A percentile compares a stretch with the other conserved stretches of the same genome.
phyloP scores from a whole-genome alignment of 2,888 invertebrate genomes.

The Drosophila tanythrix region DNA sequence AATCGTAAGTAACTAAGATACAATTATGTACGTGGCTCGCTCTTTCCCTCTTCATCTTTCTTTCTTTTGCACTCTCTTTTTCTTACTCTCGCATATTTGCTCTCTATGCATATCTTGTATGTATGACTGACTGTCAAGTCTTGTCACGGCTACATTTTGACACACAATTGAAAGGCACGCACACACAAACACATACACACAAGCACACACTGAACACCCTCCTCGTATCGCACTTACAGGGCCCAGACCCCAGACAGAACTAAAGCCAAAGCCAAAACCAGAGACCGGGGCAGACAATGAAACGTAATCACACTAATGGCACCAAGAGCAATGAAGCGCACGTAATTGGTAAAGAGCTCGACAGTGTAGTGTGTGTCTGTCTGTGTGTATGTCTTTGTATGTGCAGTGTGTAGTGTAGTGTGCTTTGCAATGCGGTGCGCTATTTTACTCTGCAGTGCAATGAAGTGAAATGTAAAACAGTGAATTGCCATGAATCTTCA shows the following conservation, averaged over 20 bases:
- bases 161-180: constrained; percentile 80
- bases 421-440: constrained; percentile 47
- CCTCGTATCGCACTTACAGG: constrained; percentile 34
- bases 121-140: constrained; percentile 70
- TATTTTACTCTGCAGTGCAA: constrained; percentile 40
- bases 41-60: constrained; percentile 15
- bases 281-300: constrained; percentile 74
- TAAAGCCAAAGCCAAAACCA: constrained; percentile 43
- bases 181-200: constrained; percentile 50
- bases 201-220: constrained; percentile 20
- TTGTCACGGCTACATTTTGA: constrained; percentile 80
- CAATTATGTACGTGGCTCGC: constrained; percentile 79
- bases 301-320: constrained; percentile 80
- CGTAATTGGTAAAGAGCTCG: constrained; percentile 80
- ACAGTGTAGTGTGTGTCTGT: constrained; percentile 48
- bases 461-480: constrained; percentile 62
- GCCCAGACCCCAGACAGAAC: constrained; percentile 21
- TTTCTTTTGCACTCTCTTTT: constrained; percentile 1
- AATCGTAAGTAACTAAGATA: constrained; percentile 80
- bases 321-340: constrained; percentile 80
- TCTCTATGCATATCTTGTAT: constrained; percentile 33
- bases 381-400: constrained; percentile 1
- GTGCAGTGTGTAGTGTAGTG: constrained; percentile 33
- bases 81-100: neutral
- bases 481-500: constrained; percentile 57